Base-by-base conservation (phyloP, 2,113 vertebrate species). In the Corythornis cristatus region DNA sequence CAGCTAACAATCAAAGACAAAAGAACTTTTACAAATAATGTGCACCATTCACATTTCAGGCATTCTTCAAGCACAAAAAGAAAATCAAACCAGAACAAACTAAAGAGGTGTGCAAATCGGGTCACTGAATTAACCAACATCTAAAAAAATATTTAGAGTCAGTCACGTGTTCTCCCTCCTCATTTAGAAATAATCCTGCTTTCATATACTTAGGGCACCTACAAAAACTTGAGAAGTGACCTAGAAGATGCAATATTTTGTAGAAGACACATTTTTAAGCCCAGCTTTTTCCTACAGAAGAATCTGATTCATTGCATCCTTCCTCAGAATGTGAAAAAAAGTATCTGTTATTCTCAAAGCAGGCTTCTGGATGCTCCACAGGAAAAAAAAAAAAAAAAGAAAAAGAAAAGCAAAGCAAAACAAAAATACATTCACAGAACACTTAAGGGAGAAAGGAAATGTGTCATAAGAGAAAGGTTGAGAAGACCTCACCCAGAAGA, bases 401-500 rank as follows among this genome's bases (percentile, higher is more conserved):
- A 26, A 45, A 17, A 6, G 29, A 64, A 26, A 28, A 16, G 3
- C 64, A 82, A 78, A 91, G 76, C 29, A 84, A 75, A 89, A 28
- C 4, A 58, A 94, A 93, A 94, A 89, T 75, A 91, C 58, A 68
- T 84, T 90, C 78, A 93, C 61, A 78, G 51, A 66, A 72, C 58
- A 79, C 61, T 88, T 72, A 68, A 70, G 37, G 43, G 65, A 96
- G 90, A 95, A 94, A 93, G 96, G 95, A 95, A 96, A 95, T 90
- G 93, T 92, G 88, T 96, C 93, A 91, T 91, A 90, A 78, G 86
- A 93, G 71, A 93, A 86, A 92, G 81, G 91, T 70, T 94, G 75
- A 91, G 85, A 95, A 94, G 96, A 95, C 90, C 86, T 94, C 95
- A 73, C 86, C 79, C 88, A 86, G 82, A 94, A 77, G 85, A 95